Evolutionary conservation across 2,797 vertebrate genomes (phyloP).

Genomic region (Dromococcyx pavoninus): DNA sequence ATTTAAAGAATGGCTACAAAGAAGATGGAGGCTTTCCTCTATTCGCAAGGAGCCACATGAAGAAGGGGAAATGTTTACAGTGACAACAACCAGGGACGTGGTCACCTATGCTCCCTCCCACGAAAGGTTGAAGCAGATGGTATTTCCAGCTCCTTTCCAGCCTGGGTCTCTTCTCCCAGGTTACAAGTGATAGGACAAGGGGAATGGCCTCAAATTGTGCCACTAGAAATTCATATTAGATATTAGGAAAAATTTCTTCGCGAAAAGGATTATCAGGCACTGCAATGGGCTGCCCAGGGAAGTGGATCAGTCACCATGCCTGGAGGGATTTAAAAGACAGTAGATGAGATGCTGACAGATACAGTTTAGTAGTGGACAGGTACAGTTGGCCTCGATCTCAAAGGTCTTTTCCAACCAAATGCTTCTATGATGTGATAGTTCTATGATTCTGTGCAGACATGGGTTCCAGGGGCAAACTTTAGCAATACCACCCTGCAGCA

Average conservation of each 20-base stretch:
- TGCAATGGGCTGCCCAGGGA: too few species aligned
- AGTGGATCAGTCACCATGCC: too few species aligned
- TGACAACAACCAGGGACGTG: neutral
- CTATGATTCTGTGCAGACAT: accelerated
- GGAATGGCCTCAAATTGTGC: too few species aligned
- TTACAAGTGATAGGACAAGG: too few species aligned
- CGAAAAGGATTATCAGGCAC: too few species aligned
- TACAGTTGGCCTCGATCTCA: too few species aligned
- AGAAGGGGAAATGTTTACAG: neutral
- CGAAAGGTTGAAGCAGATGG: accelerated
- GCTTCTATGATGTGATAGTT: neutral
- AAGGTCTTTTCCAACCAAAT: too few species aligned
- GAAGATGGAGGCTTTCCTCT: neutral
- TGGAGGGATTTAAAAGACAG: too few species aligned
- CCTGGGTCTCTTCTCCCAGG: neutral
- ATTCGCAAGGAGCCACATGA: neutral
- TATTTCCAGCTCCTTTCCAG: neutral
- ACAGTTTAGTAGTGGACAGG: too few species aligned
- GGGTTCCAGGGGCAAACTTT: neutral
- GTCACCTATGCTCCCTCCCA: neutral
- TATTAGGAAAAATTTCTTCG: too few species aligned
- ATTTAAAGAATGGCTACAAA: neutral
- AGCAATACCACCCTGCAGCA: neutral
- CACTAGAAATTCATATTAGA: too few species aligned
- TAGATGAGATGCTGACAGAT: too few species aligned